Evolutionary conservation across 2,797 vertebrate genomes (phyloP).

Genomic region (Bradypodion pumilum): DNA sequence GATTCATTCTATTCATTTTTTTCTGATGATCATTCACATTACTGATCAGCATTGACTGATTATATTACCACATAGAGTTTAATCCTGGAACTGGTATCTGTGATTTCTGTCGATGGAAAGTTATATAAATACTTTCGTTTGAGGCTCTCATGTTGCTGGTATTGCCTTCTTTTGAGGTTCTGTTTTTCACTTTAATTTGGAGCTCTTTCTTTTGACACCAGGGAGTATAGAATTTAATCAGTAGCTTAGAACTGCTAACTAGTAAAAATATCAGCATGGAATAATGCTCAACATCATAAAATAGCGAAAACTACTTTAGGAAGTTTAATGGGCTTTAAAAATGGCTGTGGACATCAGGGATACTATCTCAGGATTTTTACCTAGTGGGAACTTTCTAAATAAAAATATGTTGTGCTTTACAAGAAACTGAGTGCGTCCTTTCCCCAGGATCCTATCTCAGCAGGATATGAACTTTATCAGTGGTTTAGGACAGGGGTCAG

Average conservation of each 20-base stretch:
- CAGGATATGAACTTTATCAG: not conserved
- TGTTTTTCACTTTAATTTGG: constrained; percentile 3
- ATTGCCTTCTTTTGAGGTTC: not conserved
- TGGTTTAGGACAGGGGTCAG: not conserved
- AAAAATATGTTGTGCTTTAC: not conserved
- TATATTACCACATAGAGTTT: not conserved
- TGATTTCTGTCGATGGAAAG: not conserved
- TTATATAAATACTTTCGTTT: not conserved
- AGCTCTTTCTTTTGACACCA: constrained; percentile 1
- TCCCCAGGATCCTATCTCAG: not conserved
- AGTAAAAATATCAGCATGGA: constrained; percentile 26
- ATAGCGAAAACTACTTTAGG: constrained; percentile 16
- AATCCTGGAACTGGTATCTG: not conserved
- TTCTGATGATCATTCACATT: too few relatives aligned
- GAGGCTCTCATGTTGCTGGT: not conserved
- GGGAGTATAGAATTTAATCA: not conserved
- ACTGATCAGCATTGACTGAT: not conserved
- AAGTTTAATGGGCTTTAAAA: rapidly evolving
- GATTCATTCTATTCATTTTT: not conserved
- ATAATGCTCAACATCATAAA: constrained; percentile 15
- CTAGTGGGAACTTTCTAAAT: constrained; percentile 26
- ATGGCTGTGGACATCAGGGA: constrained; percentile 2
- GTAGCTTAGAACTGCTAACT: not conserved
- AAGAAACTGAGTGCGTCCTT: not conserved
- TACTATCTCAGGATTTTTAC: constrained; percentile 7